Conservation (phyloP, 1,140 invertebrate genomes). For the Neoseiulus cucumeris region DNA sequence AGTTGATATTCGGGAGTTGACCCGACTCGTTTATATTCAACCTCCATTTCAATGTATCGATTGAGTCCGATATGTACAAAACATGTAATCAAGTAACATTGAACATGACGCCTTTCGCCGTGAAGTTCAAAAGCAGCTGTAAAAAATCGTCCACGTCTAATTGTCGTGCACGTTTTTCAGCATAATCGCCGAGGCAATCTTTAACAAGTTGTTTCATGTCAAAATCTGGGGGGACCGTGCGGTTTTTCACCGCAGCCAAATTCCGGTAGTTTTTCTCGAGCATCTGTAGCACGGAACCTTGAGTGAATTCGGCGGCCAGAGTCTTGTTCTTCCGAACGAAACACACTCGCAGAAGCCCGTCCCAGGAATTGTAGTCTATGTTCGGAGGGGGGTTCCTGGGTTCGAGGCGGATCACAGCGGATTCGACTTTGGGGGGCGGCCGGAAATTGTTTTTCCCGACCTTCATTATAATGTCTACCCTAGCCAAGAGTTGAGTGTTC, state of each 20-base stretch:
- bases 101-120: constrained; percentile 74
- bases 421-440: constrained; percentile 96
- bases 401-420: constrained; percentile 91
- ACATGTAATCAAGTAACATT: not conserved
- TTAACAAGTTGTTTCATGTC: constrained; percentile 65
- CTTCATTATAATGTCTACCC: constrained; percentile 94
- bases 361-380: constrained; percentile 94
- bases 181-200: constrained; percentile 45
- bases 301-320: constrained; percentile 59
- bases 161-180: constrained; percentile 59
- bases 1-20: no score
- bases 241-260: constrained; percentile 65
- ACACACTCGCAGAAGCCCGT: constrained; percentile 78
- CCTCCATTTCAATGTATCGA: no score
- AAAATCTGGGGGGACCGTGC: constrained; percentile 55
- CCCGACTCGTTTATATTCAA: no score
- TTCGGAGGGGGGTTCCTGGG: constrained; percentile 86
- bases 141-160: constrained; percentile 97
- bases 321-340: constrained; percentile 94
- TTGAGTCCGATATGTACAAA: no score
- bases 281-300: constrained; percentile 52
- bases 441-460: constrained; percentile 95
- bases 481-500: constrained; percentile 82
- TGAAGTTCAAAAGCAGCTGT: constrained; percentile 59
- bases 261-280: constrained; percentile 81